Conservation (phyloP, 2,797 vertebrate species). For the Microctenopoma steveboyesi region DNA sequence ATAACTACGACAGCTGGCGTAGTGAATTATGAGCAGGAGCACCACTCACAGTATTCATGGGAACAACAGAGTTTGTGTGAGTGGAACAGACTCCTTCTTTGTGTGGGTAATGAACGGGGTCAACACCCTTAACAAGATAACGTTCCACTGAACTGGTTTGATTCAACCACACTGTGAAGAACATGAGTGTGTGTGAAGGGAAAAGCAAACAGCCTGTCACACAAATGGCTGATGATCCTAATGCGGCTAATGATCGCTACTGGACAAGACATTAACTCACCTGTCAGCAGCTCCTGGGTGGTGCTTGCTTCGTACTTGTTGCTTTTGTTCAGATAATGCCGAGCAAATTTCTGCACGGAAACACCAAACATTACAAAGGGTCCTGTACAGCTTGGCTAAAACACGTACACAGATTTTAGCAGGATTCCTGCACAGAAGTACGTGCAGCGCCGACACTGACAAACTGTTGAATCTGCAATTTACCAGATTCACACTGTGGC, state of each 20-base stretch:
- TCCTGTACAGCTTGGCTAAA: background rate
- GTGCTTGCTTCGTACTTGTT: slow-evolving; percentile 76
- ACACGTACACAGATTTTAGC: too few species aligned
- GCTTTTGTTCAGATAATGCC: slow-evolving; percentile 77
- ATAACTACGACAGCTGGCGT: background rate
- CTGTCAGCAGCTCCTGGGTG: slow-evolving; percentile 81
- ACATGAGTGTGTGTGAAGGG: background rate
- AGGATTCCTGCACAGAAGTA: too few species aligned
- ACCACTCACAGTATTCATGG: slow-evolving; percentile 2
- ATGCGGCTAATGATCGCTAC: background rate
- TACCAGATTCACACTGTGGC: background rate
- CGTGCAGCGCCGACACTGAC: too few species aligned
- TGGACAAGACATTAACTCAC: slow-evolving; percentile 52
- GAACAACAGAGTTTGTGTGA: background rate
- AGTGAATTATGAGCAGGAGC: background rate
- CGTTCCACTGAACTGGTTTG: slow-evolving; percentile 49
- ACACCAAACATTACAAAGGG: background rate
- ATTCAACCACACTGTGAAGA: slow-evolving; percentile 26
- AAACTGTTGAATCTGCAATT: background rate
- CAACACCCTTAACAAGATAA: slow-evolving; percentile 67
- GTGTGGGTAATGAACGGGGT: slow-evolving; percentile 52
- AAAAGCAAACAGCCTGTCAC: slow-evolving; percentile 27
- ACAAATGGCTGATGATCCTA: background rate
- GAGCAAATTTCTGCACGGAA: slow-evolving; percentile 83
- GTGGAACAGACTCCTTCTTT: slow-evolving; percentile 62